Evolutionary conservation across 2,113 vertebrate genomes (phyloP).

Genomic region (Pachypanchax playfairii): DNA sequence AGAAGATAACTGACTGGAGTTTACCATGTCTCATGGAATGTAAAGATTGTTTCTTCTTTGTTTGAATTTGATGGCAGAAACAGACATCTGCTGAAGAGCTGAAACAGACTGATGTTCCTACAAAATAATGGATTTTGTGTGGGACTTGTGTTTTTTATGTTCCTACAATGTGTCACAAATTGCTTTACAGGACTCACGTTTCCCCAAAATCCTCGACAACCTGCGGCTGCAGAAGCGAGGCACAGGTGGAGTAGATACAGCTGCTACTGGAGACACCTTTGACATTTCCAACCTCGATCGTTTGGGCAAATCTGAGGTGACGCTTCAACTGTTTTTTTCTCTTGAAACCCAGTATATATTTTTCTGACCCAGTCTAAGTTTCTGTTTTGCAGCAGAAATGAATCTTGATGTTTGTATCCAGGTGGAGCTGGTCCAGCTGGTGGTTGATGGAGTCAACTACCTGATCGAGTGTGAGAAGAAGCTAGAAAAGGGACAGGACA

Average conservation of each 20-base stretch:
- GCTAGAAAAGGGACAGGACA: constrained; percentile 90
- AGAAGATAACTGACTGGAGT: no score
- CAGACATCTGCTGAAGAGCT: no score
- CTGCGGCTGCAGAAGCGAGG: constrained; percentile 92
- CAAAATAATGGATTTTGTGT: background rate
- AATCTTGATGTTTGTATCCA: constrained; percentile 26
- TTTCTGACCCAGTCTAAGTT: background rate
- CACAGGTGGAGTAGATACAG: constrained; percentile 91
- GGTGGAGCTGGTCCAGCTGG: constrained; percentile 92
- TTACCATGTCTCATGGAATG: no score
- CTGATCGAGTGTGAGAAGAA: constrained; percentile 93
- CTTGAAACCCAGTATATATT: no score
- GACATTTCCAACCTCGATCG: constrained; percentile 95
- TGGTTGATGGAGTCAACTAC: constrained; percentile 90
- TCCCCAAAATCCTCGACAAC: constrained; percentile 89
- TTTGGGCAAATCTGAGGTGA: constrained; percentile 91
- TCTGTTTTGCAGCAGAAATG: background rate
- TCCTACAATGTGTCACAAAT: background rate
- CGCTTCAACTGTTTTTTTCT: background rate
- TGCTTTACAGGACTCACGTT: constrained; percentile 84
- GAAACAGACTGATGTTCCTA: no score
- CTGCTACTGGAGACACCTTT: constrained; percentile 85
- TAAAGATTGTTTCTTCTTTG: no score
- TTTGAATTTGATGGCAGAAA: no score
- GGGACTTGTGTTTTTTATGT: background rate